Percentiles rank a stretch among this genome's conserved stretches.
phyloP scores from a whole-genome alignment of 2,113 vertebrate species.

The Colaptes auratus region DNA sequence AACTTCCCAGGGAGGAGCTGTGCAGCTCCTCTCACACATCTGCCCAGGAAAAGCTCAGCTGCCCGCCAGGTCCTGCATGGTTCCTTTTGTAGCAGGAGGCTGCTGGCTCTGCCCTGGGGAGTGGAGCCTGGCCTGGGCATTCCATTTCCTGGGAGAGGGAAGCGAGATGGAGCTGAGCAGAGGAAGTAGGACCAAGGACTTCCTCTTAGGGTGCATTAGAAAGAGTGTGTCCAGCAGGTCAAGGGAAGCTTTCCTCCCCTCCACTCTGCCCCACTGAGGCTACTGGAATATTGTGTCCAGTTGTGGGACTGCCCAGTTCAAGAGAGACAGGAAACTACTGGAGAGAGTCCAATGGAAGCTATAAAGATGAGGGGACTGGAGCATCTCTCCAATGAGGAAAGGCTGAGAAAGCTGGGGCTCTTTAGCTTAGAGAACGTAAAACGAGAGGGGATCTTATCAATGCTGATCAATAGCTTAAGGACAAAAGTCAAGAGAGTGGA shows the following conservation, averaged over 20 bases:
- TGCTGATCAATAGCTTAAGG: not conserved
- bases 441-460: not conserved
- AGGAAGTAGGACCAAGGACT: not conserved
- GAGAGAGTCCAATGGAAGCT: not conserved
- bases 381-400: not conserved
- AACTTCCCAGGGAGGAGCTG: not conserved
- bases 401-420: too few species aligned
- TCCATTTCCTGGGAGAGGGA: not conserved
- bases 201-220: not conserved
- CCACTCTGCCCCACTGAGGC: not conserved
- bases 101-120: not conserved
- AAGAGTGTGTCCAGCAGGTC: not conserved
- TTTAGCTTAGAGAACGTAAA: not conserved
- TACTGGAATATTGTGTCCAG: not conserved
- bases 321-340: not conserved
- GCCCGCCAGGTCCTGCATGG: not conserved
- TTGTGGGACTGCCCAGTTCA: not conserved
- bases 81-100: rapidly evolving
- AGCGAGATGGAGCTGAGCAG: not conserved
- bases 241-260: not conserved
- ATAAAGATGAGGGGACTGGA: not conserved
- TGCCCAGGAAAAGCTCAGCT: not conserved
- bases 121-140: not conserved
- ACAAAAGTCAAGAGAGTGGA: not conserved
- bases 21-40: rapidly evolving